phyloP scores from a whole-genome alignment of 1,140 invertebrate species.

The Bombus impatiens region DNA sequence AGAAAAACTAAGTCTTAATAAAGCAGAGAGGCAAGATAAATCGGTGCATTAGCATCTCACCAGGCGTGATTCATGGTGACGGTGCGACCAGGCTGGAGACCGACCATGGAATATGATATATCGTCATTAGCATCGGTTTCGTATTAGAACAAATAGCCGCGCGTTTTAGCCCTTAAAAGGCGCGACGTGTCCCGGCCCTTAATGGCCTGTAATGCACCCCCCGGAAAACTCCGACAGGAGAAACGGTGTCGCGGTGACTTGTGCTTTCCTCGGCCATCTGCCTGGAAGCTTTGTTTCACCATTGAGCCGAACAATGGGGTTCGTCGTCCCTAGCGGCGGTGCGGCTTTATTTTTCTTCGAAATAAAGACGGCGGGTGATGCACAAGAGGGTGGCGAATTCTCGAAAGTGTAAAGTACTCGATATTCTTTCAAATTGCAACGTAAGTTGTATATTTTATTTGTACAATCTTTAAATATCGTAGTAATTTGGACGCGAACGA shows the following conservation, averaged over 20 bases:
- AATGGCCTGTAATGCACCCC: slow-evolving; percentile 60
- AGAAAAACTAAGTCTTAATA: slow-evolving; percentile 78
- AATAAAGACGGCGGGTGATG: background rate
- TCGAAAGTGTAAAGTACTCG: background rate
- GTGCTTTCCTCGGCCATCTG: slow-evolving; percentile 37
- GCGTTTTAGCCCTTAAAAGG: slow-evolving; percentile 63
- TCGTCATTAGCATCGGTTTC: slow-evolving; percentile 77
- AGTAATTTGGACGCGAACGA: no score
- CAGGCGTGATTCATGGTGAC: slow-evolving; percentile 76
- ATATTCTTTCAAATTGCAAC: no score
- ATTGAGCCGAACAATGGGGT: background rate
- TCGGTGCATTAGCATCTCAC: slow-evolving; percentile 78
- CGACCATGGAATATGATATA: slow-evolving; percentile 68
- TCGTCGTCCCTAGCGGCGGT: background rate
- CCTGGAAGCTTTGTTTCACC: slow-evolving; percentile 23
- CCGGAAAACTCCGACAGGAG: background rate
- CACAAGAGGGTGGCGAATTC: background rate
- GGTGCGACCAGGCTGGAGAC: slow-evolving; percentile 41
- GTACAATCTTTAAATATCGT: no score
- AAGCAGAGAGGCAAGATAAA: slow-evolving; percentile 76
- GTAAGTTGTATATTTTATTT: no score
- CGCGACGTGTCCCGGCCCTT: slow-evolving; percentile 49
- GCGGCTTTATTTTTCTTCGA: background rate
- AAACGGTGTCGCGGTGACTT: slow-evolving; percentile 24
- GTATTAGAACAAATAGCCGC: slow-evolving; percentile 75